These are phyloP conservation scores for Propithecus coquereli DNA, from an alignment of 2,113 vertebrate genomes.

Conservation along the genomic window DNA sequence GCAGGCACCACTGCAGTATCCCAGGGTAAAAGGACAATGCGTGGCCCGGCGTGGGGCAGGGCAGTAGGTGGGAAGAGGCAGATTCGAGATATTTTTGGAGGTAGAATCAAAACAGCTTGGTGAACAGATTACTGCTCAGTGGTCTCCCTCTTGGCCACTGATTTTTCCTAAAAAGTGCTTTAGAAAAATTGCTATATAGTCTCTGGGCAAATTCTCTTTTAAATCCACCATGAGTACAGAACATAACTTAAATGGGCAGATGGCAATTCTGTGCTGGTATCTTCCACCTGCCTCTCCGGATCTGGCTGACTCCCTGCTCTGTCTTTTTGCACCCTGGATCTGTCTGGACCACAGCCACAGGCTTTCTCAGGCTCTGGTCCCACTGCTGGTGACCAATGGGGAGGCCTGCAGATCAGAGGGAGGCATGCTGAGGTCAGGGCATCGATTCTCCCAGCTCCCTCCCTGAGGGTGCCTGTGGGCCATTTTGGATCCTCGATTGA, in stretches of 20 bases:
- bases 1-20: neutral
- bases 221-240: neutral
- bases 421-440: neutral
- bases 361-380: neutral
- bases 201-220: neutral
- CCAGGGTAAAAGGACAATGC: neutral
- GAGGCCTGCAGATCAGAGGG: neutral
- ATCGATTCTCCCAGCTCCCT: neutral
- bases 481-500: neutral
- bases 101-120: neutral
- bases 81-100: neutral
- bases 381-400: neutral
- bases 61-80: accelerated
- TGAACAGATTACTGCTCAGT: neutral
- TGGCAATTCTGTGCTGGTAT: no score
- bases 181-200: neutral
- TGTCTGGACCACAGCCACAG: neutral
- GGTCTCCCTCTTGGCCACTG: neutral
- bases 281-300: neutral
- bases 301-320: neutral
- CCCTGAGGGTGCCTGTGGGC: neutral
- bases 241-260: neutral
- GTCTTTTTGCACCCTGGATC: neutral
- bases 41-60: neutral
- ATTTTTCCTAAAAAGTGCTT: neutral